Conservation (phyloP, 2,888 invertebrate genomes). For the Lasioglossum oenotherae region DNA sequence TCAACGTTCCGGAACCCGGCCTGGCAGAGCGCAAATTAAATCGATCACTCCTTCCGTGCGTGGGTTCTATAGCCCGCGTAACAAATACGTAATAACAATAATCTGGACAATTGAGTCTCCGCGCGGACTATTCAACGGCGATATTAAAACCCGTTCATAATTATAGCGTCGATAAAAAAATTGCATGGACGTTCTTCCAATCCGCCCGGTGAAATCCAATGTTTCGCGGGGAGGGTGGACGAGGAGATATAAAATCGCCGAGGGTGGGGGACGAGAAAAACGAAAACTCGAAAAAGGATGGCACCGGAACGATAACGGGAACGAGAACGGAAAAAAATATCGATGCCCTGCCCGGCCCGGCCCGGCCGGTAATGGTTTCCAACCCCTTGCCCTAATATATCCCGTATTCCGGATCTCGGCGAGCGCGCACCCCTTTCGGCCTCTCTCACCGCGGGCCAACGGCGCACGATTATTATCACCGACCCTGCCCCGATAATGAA, state of each 20-base stretch:
- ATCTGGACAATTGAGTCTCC: not conserved
- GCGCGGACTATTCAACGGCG: not conserved
- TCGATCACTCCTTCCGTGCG: not conserved
- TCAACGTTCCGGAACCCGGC: not conserved
- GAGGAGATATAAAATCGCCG: not conserved
- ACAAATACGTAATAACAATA: not conserved
- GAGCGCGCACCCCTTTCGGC: conserved; percentile 57
- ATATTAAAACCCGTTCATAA: conserved; percentile 4
- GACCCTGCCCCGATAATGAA: conserved; percentile 79
- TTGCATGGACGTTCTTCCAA: not conserved
- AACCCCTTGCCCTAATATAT: conserved; percentile 71
- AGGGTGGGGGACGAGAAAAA: not conserved
- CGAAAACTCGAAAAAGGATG: conserved; percentile 46
- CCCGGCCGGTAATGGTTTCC: conserved; percentile 66
- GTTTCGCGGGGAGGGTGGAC: not conserved
- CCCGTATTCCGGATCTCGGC: conserved; percentile 62
- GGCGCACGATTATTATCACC: conserved; percentile 80
- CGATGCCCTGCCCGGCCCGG: conserved; percentile 20
- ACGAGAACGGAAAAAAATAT: conserved; percentile 50
- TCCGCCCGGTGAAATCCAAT: not conserved
- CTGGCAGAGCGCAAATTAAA: not conserved
- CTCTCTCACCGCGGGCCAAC: conserved; percentile 63
- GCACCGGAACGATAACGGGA: conserved; percentile 19
- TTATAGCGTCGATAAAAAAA: not conserved
- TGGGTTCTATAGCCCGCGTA: not conserved